These are phyloP conservation scores for Corythornis cristatus DNA, from an alignment of 2,113 vertebrate species.

Conservation along the genomic window DNA sequence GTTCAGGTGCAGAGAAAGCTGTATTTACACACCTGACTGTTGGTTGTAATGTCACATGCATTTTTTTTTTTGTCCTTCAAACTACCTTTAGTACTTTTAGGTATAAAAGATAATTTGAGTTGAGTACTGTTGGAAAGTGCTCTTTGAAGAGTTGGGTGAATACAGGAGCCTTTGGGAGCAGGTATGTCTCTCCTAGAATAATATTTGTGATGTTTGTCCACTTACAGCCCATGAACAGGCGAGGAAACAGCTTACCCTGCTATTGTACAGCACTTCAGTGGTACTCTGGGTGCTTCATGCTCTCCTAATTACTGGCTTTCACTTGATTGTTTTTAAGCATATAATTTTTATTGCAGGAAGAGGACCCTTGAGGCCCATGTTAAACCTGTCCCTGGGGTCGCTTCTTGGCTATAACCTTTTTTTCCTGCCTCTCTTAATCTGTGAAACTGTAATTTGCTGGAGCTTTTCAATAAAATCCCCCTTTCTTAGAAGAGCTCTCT, in stretches of 20 bases:
- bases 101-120: background rate
- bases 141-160: background rate
- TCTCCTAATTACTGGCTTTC: background rate
- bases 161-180: background rate
- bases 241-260: background rate
- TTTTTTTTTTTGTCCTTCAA: background rate
- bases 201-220: background rate
- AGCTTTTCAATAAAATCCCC: conserved; percentile 39
- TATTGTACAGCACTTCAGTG: background rate
- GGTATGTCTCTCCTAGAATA: background rate
- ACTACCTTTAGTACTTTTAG: background rate
- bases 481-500: conserved; percentile 61
- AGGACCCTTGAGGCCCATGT: conserved; percentile 8
- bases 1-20: background rate
- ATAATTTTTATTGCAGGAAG: conserved; percentile 19
- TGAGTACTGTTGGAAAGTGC: background rate
- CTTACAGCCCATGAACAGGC: background rate
- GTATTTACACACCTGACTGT: background rate
- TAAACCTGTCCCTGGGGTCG: background rate
- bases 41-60: background rate
- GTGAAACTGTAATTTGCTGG: conserved; percentile 45
- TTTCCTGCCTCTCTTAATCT: background rate
- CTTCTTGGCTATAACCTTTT: background rate
- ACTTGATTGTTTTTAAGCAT: background rate
- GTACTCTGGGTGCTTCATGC: background rate